phyloP scores from a whole-genome alignment of 2,888 invertebrate species.

The Germaria angustata region DNA sequence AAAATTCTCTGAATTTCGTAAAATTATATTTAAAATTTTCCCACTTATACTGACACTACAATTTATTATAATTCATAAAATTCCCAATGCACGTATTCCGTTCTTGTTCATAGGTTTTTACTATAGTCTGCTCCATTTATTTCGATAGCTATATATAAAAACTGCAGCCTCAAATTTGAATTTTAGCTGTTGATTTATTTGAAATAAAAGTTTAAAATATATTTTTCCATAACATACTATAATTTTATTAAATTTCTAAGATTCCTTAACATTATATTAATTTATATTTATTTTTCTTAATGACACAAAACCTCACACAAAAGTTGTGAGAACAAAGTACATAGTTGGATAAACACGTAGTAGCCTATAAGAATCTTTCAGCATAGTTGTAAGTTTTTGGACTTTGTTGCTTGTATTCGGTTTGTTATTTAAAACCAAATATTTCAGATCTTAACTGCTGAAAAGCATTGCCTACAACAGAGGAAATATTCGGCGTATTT shows the following conservation, averaged over 20 bases:
- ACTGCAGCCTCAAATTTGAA: neutral
- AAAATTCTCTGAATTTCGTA: neutral
- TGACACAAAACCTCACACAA: slow-evolving; percentile 37
- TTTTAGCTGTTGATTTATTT: neutral
- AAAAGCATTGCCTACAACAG: too few relatives aligned
- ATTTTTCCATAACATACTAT: neutral
- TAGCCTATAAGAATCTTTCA: neutral
- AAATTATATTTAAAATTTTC: neutral
- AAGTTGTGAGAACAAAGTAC: slow-evolving; percentile 45
- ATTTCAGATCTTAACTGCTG: too few relatives aligned
- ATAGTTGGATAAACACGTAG: slow-evolving; percentile 8
- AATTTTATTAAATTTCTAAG: slow-evolving; percentile 16
- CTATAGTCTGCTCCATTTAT: slow-evolving; percentile 38
- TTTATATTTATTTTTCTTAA: slow-evolving; percentile 44
- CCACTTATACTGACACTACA: neutral
- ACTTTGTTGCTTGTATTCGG: neutral
- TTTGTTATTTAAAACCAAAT: neutral
- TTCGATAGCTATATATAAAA: neutral
- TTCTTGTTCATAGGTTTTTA: slow-evolving; percentile 31
- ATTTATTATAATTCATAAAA: slow-evolving; percentile 26
- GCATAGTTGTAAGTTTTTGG: slow-evolving; percentile 10
- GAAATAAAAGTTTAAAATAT: neutral
- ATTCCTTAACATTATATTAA: slow-evolving; percentile 27
- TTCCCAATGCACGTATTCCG: slow-evolving; percentile 25
- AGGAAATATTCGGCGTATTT: too few relatives aligned